A percentile compares a stretch with the other conserved stretches of the same genome.
phyloP scores from a whole-genome alignment of 2,113 vertebrate species.

The Recurvirostra avosetta region DNA sequence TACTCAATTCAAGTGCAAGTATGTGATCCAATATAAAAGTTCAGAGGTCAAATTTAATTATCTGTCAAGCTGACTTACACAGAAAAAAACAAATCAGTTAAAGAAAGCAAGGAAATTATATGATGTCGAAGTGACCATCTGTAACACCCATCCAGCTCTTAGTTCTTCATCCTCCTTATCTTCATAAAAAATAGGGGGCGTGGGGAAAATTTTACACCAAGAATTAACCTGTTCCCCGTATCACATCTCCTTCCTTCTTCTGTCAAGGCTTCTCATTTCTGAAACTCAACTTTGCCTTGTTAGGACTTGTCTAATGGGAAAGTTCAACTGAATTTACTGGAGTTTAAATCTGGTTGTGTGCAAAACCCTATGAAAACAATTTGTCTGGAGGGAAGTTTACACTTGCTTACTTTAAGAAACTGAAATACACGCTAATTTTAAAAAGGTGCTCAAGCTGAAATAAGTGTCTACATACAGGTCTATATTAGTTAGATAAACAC shows the following conservation, averaged over 20 bases:
- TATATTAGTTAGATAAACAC: neutral
- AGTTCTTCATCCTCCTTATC: neutral
- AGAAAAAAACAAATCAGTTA: neutral
- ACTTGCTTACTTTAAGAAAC: neutral
- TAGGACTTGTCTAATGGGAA: neutral
- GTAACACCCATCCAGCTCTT: neutral
- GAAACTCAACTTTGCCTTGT: neutral
- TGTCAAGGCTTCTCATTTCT: neutral
- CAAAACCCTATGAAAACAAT: neutral
- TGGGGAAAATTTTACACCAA: neutral
- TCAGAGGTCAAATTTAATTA: neutral
- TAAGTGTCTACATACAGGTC: neutral
- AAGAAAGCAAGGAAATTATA: neutral
- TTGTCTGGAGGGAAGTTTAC: neutral
- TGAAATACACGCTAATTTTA: neutral
- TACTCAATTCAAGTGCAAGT: neutral
- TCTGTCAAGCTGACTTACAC: neutral
- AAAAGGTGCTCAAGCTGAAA: neutral
- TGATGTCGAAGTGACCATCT: neutral
- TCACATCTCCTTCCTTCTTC: neutral
- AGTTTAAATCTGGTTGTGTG: neutral
- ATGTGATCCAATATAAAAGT: neutral
- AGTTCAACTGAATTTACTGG: neutral
- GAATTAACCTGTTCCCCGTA: neutral
- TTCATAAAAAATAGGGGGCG: neutral